These are phyloP conservation scores for Apantesis nais DNA, from an alignment of 2,888 invertebrate species.

Conservation along the genomic window DNA sequence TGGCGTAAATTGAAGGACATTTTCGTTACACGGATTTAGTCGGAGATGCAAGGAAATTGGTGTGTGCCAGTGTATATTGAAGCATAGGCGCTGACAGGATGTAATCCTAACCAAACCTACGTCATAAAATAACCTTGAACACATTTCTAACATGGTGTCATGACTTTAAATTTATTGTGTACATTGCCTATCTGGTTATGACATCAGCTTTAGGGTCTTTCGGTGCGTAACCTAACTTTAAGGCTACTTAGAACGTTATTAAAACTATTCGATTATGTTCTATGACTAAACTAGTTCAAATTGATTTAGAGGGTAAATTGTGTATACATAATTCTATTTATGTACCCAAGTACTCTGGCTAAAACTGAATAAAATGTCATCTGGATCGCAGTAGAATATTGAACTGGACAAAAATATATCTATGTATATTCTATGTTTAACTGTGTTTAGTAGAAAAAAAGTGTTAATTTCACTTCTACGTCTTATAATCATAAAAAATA, in stretches of 20 bases:
- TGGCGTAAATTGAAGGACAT: not conserved
- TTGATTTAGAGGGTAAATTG: not conserved
- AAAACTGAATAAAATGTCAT: not conserved
- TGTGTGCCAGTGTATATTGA: slow-evolving; percentile 13
- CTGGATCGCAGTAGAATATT: not conserved
- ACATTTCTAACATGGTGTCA: slow-evolving; percentile 27
- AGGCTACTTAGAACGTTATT: not conserved
- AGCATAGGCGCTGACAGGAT: slow-evolving; percentile 29
- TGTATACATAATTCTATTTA: not conserved
- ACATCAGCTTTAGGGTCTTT: not conserved
- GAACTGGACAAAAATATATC: not conserved
- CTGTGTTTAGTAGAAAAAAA: not conserved
- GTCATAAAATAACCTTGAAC: slow-evolving; percentile 31
- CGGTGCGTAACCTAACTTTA: not conserved
- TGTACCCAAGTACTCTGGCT: not conserved
- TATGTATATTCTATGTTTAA: not conserved
- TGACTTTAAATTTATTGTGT: slow-evolving; percentile 32
- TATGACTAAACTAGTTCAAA: not conserved
- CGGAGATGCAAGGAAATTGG: slow-evolving; percentile 15
- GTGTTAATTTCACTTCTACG: not conserved
- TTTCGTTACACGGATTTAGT: not conserved
- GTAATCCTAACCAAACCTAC: slow-evolving; percentile 21
- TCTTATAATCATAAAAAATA: not conserved
- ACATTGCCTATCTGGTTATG: slow-evolving; percentile 23
- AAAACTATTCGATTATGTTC: not conserved